These are phyloP conservation scores for Cheumatopsyche charites DNA, from an alignment of 1,140 invertebrate genomes.

Conservation along the genomic window DNA sequence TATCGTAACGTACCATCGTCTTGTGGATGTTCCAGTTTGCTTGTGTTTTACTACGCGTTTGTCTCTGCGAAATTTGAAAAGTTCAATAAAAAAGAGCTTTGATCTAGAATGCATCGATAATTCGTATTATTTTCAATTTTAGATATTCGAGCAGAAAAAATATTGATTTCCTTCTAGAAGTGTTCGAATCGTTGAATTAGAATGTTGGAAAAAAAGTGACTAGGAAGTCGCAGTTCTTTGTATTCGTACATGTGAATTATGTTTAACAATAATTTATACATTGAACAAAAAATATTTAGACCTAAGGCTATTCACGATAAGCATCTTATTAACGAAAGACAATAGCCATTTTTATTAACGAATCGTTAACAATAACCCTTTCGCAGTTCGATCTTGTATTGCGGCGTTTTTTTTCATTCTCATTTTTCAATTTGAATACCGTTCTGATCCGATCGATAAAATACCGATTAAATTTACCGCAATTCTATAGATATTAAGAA, in stretches of 20 bases:
- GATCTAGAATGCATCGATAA: too few species aligned
- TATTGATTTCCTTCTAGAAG: too few species aligned
- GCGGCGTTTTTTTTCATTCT: background rate
- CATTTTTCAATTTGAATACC: background rate
- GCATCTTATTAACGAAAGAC: constrained; percentile 9
- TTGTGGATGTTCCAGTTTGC: background rate
- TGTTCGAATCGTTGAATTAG: too few species aligned
- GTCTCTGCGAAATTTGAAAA: too few species aligned
- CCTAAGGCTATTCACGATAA: constrained; percentile 18
- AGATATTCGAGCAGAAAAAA: too few species aligned
- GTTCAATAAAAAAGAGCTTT: too few species aligned
- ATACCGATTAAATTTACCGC: constrained; percentile 3
- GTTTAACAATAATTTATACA: background rate
- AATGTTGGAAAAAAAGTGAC: background rate
- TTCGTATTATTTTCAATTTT: too few species aligned
- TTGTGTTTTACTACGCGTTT: too few species aligned
- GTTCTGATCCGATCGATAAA: constrained; percentile 4
- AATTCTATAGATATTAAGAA: background rate
- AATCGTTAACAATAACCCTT: constrained; percentile 18
- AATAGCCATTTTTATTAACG: constrained; percentile 3
- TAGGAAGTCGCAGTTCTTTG: background rate
- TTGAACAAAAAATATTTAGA: background rate
- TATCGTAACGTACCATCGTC: background rate
- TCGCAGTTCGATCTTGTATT: background rate
- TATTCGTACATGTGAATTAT: background rate